Evolutionary conservation across 2,888 invertebrate species (phyloP), one percentile per base, ranked within the genome.

Genomic region (Troilus luridus): DNA sequence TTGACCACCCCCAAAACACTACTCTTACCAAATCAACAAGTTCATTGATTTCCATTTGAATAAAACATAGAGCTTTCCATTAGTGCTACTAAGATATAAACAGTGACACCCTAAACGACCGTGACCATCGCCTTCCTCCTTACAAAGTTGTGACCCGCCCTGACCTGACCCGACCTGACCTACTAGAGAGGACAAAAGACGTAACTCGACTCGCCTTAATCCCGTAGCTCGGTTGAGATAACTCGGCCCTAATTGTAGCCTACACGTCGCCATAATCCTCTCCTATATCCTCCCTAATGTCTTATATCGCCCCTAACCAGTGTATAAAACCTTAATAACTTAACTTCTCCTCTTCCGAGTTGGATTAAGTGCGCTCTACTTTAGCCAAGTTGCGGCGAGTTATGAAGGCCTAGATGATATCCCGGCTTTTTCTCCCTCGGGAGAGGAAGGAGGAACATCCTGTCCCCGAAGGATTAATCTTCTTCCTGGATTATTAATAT

Each of bases 261-360:
- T 19, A 77, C 72, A 77, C 9, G 72, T 0, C 9, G 27, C 72
- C 72, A 77, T 77, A 77, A 77, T 77, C 72, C 72, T 7, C 17
- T 27, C 27, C 27, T 77, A 77, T 41, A 77, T 77, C 72, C 17
- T 14, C 9, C 24, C 72, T 77, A 77, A 77, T 77, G 72, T 77
- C 72, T 41, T 77, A 77, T 77, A 77, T 77, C 72, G 72, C 72
- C 10, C 67, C 24, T 67, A 67, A 67, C 67, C 67, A 77, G 72
- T 77, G 72, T 77, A 77, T 77, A 77, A 77, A 77, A 77, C 17
- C 72, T 41, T 41, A 77, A 27, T 77, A 77, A 41, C 72, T 41
- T 77, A 77, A 77, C 72, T 77, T 77, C 27, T 12, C 27, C 9
- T 9, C 41, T 6, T 12, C 19, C 1, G 72, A 19, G 7, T 2